Conservation (phyloP, 2,113 vertebrate genomes). For the Gasterosteus nipponicus region DNA sequence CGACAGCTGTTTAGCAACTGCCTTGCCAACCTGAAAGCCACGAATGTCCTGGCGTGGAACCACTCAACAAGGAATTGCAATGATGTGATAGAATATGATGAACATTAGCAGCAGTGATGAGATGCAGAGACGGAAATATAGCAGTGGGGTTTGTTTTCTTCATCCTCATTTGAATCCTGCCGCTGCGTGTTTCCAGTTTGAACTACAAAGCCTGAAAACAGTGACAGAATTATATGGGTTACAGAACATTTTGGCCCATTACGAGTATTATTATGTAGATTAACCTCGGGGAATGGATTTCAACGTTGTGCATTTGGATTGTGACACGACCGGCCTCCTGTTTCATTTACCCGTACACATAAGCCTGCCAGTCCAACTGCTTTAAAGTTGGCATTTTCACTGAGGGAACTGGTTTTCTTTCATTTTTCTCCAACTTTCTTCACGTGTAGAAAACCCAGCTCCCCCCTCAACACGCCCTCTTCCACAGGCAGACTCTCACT, state of each 20-base stretch:
- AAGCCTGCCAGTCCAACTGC: constrained; percentile 40
- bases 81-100: neutral
- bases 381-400: constrained; percentile 43
- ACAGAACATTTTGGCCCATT: constrained; percentile 64
- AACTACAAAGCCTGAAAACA: constrained; percentile 57
- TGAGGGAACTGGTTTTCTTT: constrained; percentile 20
- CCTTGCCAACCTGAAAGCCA: neutral
- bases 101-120: neutral
- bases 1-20: constrained; percentile 15
- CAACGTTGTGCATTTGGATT: constrained; percentile 60
- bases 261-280: constrained; percentile 70
- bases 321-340: constrained; percentile 57
- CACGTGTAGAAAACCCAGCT: constrained; percentile 5
- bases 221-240: constrained; percentile 70
- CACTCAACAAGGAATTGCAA: neutral
- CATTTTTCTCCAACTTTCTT: constrained; percentile 5
- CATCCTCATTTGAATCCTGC: constrained; percentile 33
- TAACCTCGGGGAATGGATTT: constrained; percentile 65
- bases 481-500: neutral
- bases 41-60: neutral
- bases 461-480: neutral
- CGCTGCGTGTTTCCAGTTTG: constrained; percentile 48
- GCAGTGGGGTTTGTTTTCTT: constrained; percentile 13
- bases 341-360: constrained; percentile 60
- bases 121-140: neutral